Evolutionary conservation across 2,888 invertebrate genomes (phyloP), one percentile per base, ranked within the genome.

Genomic region (Gortyna flavago): DNA sequence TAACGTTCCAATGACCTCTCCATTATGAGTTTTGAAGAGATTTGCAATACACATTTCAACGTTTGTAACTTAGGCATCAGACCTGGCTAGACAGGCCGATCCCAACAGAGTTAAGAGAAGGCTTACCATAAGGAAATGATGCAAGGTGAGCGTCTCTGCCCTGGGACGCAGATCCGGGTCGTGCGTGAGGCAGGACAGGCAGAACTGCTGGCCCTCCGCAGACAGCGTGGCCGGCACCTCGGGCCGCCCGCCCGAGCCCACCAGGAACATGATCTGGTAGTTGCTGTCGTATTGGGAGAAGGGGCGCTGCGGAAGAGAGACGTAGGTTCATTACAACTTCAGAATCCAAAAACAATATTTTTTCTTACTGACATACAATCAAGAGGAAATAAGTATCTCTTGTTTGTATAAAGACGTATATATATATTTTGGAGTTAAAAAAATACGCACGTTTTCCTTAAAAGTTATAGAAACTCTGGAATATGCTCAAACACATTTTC

Each of bases 261-360:
- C 99, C 97, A 98, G 98, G 95, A 98, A 99, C 98, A 99, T 99
- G 87, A 99, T 99, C 97, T 99, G 99, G 95, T 98, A 99, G 96
- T 99, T 98, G 88, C 98, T 99, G 97, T 99, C 99, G 92, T 98
- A 98, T 91, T 99, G 99, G 71, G 98, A 97, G 99, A 99, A 99
- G 0, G 99, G 99, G 65, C 99, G 97, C 98, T 98, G 96, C 13
- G 68, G 74, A 29, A 51, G 1, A 11, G 5, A n/a, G 18, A 2
- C 6, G 38, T 7, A 13, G 11, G 7, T 18, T n/a, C 21, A 38
- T 11, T 18, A 69, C 16, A 32, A 35, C 3, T 25, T 68, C 3
- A 21, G 51, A 3, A 54, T 54, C 25, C 9, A 51, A 25, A 44
- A 16, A 44, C 16, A 16, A 16, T 44, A 16, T 44, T 16, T 41